Evolutionary conservation across 2,797 vertebrate species (phyloP).

Genomic region (Lepilemur septentrionalis): DNA sequence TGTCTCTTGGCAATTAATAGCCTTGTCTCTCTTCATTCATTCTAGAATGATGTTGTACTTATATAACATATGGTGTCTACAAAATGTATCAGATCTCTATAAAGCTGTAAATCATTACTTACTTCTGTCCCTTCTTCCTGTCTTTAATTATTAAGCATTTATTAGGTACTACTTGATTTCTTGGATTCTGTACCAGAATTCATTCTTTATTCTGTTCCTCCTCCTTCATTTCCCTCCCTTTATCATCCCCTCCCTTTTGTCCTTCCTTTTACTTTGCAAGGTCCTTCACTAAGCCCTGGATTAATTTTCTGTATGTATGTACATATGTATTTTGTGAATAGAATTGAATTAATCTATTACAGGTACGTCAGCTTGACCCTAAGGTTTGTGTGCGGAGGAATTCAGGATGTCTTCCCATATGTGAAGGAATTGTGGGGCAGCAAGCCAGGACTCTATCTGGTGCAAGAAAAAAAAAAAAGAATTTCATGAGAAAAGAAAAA

Average conservation of each 20-base stretch:
- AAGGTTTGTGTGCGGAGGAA: not conserved
- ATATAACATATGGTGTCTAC: not conserved
- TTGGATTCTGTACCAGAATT: not conserved
- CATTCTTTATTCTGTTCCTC: not conserved
- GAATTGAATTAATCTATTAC: not conserved
- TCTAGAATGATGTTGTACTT: not conserved
- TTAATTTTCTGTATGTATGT: not conserved
- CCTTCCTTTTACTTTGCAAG: not conserved
- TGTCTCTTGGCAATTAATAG: not conserved
- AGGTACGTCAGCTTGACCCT: not conserved
- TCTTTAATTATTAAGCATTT: slow-evolving; percentile 27
- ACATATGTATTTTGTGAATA: not conserved
- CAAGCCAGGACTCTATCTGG: not conserved
- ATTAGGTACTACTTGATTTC: not conserved
- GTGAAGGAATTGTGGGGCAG: not conserved
- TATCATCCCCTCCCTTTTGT: not conserved
- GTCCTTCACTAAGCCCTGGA: not conserved
- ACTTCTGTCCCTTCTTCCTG: not conserved
- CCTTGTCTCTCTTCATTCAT: not conserved
- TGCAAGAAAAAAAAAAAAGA: not conserved
- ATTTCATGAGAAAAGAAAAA: not conserved
- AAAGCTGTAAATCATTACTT: not conserved
- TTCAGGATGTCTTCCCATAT: not conserved
- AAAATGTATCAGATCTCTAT: not conserved
- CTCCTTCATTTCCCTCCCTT: not conserved